Percentiles rank a stretch among this genome's conserved stretches.
phyloP scores from a whole-genome alignment of 2,113 vertebrate genomes.

The Addax nasomaculatus region DNA sequence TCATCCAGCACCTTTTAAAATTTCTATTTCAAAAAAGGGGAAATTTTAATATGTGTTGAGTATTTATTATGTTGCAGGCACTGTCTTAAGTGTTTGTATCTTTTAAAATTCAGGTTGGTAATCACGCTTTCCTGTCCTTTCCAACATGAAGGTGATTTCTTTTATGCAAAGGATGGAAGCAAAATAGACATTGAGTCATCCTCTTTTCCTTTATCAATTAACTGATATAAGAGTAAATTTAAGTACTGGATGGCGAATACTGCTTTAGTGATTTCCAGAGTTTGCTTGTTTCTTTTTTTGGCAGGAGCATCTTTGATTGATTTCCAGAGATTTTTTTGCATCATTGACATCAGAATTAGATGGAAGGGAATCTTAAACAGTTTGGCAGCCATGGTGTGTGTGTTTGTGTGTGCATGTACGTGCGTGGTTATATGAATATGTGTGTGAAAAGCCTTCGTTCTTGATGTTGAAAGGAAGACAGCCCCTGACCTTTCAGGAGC shows the following conservation, averaged over 20 bases:
- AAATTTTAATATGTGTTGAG: not conserved
- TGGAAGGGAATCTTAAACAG: not conserved
- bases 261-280: not conserved
- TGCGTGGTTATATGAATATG: not conserved
- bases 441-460: not conserved
- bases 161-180: not conserved
- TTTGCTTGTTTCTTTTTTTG: not conserved
- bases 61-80: not conserved
- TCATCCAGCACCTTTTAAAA: not conserved
- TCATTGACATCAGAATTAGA: slow-evolving; percentile 25
- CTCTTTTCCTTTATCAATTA: not conserved
- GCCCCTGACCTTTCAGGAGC: not conserved
- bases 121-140: not conserved
- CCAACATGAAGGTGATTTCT: not conserved
- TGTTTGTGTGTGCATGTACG: not conserved
- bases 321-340: not conserved
- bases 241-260: not conserved
- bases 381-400: not conserved
- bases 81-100: not conserved
- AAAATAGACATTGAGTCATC: not conserved
- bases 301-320: not conserved
- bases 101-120: not conserved
- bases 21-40: not conserved
- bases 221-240: not conserved
- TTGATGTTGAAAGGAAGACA: not conserved